Base-by-base conservation (phyloP, 2,888 invertebrate species). In the Cheilosia soror region DNA sequence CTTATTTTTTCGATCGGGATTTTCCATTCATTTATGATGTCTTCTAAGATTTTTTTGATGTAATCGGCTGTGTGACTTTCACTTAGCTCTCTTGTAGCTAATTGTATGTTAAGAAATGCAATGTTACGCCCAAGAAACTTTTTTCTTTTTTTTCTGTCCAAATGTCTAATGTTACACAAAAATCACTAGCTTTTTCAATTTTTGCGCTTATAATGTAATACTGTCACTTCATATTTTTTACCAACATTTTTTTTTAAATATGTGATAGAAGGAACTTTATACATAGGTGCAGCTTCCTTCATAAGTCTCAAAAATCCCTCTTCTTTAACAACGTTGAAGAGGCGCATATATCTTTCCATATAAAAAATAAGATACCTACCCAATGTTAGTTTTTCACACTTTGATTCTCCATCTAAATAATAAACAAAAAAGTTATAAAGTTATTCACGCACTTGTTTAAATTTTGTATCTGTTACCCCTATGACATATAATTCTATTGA, bases 111-210 rank as follows among this genome's bases (percentile, higher is more conserved):
- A 4, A 5, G n/a, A 42, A 42, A n/a, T 42, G 42, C 42, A 42
- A n/a, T 13, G 42, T 13, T 13, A 42, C 42, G n/a, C 42, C 42
- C 3, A 42, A 42, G n/a, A 42, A 42, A 42, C 42, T 42, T 42
- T 42, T 42, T 42, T n/a, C n/a, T 11, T 42, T 42, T 7, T 7
- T 33, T 7, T 33, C 31, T 31, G 31, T 31, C 31, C 31, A 31
- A 31, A 4, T 42, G 42, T 42, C 42, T n/a, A 42, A 42, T 42
- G 42, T 13, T 13, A 42, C 4, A 13, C 13, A 42, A 42, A 42
- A 42, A 42, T 42, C 42, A 42, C 42, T 42, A n/a, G 42, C 42
- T 42, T 42, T 13, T n/a, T 42, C n/a, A 42, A n/a, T 42, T 42
- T 42, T 11, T 4, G n/a, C n/a, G n/a, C 33, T 13, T 42, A n/a